Conservation (phyloP, 2,797 vertebrate genomes). For the Sebastes trivittatus region DNA sequence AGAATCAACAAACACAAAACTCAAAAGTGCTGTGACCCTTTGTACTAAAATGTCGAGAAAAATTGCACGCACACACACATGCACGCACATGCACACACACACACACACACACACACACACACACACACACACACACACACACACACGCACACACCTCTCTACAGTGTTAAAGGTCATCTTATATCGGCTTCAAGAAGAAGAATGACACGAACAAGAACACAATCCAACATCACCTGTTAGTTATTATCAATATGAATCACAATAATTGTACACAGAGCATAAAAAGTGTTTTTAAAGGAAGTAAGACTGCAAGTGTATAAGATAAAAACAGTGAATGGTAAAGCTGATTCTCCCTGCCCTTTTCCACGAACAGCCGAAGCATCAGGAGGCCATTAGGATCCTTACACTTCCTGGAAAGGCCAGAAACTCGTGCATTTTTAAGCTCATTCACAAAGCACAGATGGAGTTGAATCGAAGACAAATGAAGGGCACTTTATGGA, state of each 20-base stretch:
- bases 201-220: constrained; percentile 30
- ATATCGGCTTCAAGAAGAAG: constrained; percentile 24
- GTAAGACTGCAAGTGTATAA: neutral
- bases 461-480: constrained; percentile 44
- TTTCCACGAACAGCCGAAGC: neutral
- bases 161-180: constrained; percentile 47
- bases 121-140: neutral
- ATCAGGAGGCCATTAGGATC: constrained; percentile 2
- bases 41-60: constrained; percentile 64
- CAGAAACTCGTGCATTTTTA: constrained; percentile 3
- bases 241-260: neutral
- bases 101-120: neutral
- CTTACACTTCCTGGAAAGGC: neutral
- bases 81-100: neutral
- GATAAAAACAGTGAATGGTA: neutral
- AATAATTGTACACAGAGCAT: neutral
- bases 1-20: constrained; percentile 55
- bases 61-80: constrained; percentile 20
- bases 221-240: neutral
- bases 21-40: constrained; percentile 65
- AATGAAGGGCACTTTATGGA: constrained; percentile 48
- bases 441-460: constrained; percentile 22
- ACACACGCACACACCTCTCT: constrained; percentile 11
- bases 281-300: neutral
- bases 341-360: neutral